Conservation (phyloP, 2,888 invertebrate species). For the Campoplex nolae region DNA sequence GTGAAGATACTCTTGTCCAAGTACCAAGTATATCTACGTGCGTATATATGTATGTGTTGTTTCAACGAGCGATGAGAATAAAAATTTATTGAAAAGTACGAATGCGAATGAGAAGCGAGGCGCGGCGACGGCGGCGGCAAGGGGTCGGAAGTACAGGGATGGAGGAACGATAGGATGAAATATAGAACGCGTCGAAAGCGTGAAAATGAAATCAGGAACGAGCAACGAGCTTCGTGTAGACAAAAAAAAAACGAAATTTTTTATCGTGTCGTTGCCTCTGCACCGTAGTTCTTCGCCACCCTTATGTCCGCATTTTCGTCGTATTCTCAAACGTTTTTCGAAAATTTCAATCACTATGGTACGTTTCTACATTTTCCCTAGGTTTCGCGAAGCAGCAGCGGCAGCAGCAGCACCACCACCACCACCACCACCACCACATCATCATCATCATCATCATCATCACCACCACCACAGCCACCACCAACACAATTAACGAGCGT, state of each 20-base stretch:
- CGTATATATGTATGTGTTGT: no score
- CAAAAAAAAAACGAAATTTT: constrained; percentile 11
- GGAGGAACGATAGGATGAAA: background rate
- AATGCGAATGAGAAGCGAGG: background rate
- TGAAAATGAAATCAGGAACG: constrained; percentile 61
- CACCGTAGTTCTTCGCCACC: constrained; percentile 4
- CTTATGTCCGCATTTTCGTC: constrained; percentile 7
- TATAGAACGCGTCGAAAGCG: constrained; percentile 45
- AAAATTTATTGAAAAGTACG: background rate
- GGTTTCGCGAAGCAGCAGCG: constrained; percentile 20
- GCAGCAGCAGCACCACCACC: background rate
- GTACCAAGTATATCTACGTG: no score
- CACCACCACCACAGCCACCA: constrained; percentile 17
- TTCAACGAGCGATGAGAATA: background rate
- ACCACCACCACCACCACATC: constrained; percentile 9
- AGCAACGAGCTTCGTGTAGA: constrained; percentile 40
- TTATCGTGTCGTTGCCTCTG: constrained; percentile 20
- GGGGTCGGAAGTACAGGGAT: background rate
- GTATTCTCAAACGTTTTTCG: constrained; percentile 5
- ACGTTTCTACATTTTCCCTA: constrained; percentile 16
- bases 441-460: constrained; percentile 22
- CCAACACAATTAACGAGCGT: constrained; percentile 32
- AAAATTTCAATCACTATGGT: constrained; percentile 7
- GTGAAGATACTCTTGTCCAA: background rate
- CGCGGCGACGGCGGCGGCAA: background rate